Conservation (phyloP, 2,888 invertebrate species). For the Agrochola litura region DNA sequence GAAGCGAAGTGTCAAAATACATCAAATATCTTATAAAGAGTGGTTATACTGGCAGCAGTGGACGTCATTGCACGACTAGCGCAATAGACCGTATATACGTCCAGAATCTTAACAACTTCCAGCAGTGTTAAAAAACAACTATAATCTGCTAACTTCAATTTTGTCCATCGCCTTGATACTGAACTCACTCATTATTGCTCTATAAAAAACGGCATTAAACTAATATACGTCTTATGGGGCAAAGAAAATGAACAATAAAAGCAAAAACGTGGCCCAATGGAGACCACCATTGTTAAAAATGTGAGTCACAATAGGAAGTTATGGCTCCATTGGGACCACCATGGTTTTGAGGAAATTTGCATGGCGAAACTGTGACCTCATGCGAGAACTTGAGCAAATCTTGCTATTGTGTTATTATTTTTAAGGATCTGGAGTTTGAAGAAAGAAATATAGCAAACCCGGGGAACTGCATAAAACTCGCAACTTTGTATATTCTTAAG, state of each 20-base stretch:
- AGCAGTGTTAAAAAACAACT: not conserved
- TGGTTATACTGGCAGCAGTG: not conserved
- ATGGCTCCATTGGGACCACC: conserved; percentile 49
- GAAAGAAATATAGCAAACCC: not conserved
- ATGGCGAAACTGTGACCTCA: conserved; percentile 46
- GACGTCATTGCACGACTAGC: not conserved
- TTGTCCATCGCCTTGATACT: conserved; percentile 10
- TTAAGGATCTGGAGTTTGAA: not conserved
- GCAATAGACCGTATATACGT: not conserved
- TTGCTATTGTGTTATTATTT: not conserved
- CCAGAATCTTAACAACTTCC: not conserved
- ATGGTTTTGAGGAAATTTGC: conserved; percentile 39
- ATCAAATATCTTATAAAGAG: not conserved
- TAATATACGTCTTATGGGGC: conserved; percentile 36
- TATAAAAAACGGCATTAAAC: conserved; percentile 41
- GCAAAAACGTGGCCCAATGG: conserved; percentile 40
- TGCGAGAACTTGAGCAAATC: conserved; percentile 26
- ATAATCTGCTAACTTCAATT: not conserved
- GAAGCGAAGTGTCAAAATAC: not conserved
- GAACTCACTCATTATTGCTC: conserved; percentile 20
- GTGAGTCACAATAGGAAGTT: conserved; percentile 56
- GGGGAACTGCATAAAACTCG: not conserved
- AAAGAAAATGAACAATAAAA: conserved; percentile 57
- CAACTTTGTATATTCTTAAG: not conserved
- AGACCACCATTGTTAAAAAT: conserved; percentile 62